phyloP scores from a whole-genome alignment of 1,140 invertebrate genomes.

The Globodera rostochiensis region DNA sequence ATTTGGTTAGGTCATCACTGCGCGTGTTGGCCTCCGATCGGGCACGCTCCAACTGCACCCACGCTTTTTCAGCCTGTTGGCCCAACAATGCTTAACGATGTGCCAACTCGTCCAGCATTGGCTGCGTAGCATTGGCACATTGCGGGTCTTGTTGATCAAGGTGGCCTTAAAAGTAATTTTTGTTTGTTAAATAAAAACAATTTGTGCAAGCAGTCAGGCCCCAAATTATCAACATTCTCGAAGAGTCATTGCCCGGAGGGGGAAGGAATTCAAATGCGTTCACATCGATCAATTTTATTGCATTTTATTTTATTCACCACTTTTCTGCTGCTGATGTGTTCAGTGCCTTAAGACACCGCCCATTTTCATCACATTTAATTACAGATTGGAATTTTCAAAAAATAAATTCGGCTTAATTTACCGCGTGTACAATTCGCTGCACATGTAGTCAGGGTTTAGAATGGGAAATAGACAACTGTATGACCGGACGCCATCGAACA shows the following conservation, averaged over 20 bases:
- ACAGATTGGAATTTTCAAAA: too few relatives aligned
- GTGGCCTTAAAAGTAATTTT: conserved; percentile 70
- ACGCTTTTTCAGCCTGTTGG: conserved; percentile 81
- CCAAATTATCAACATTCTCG: too few relatives aligned
- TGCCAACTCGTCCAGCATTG: conserved; percentile 19
- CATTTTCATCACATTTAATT: too few relatives aligned
- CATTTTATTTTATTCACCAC: too few relatives aligned
- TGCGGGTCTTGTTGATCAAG: conserved; percentile 66
- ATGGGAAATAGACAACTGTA: conserved; percentile 77
- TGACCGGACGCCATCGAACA: conserved; percentile 86
- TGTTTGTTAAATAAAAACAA: too few relatives aligned
- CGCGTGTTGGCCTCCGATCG: conserved; percentile 85
- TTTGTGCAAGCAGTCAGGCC: too few relatives aligned
- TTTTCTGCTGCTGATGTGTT: too few relatives aligned
- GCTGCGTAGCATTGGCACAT: conserved; percentile 8
- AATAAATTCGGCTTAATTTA: conserved; percentile 65
- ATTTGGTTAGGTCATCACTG: conserved; percentile 89
- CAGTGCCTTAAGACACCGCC: too few relatives aligned
- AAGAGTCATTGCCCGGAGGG: too few relatives aligned
- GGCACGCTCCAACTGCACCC: conserved; percentile 86
- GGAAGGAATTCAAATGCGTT: too few relatives aligned
- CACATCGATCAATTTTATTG: not conserved
- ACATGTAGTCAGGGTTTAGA: conserved; percentile 83
- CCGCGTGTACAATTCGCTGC: conserved; percentile 78
- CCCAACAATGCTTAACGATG: conserved; percentile 79